A percentile compares a stretch with the other conserved stretches of the same genome.
phyloP scores from a whole-genome alignment of 2,888 invertebrate genomes.

The Epirrhoe alternata region DNA sequence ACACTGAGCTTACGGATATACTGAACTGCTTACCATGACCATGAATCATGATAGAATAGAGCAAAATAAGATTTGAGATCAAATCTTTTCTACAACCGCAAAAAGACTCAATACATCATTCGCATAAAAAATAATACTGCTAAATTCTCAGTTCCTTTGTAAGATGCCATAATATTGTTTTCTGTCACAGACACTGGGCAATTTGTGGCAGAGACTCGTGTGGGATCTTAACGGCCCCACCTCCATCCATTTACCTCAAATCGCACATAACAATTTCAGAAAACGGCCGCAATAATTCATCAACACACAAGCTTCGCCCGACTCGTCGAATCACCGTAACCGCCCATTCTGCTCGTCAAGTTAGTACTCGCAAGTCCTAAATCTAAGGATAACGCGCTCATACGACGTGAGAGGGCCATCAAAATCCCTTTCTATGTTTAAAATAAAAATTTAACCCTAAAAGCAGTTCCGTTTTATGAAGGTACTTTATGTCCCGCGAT shows the following conservation, averaged over 20 bases:
- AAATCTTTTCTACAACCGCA: no score
- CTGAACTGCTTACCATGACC: no score
- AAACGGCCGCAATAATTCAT: conserved; percentile 62
- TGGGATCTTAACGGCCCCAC: conserved; percentile 12
- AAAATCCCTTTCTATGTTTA: conserved; percentile 84
- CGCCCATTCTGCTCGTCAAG: conserved; percentile 34
- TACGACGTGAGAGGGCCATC: conserved; percentile 78
- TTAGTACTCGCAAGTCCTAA: conserved; percentile 69
- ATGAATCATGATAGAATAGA: no score
- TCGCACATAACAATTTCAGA: conserved; percentile 53
- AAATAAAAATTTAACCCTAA: conserved; percentile 84
- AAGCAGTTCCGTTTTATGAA: conserved; percentile 73
- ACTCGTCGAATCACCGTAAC: conserved; percentile 24
- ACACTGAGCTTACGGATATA: no score
- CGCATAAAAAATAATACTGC: no score
- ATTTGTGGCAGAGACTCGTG: not conserved
- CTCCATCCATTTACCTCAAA: conserved; percentile 32
- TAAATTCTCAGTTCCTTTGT: not conserved
- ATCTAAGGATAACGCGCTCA: conserved; percentile 75
- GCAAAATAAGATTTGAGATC: no score
- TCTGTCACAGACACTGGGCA: not conserved
- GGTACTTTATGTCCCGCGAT: conserved; percentile 65
- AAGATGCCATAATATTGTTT: not conserved
- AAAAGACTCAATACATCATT: no score
- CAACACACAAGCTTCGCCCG: conserved; percentile 52